Conservation (phyloP, 2,888 invertebrate genomes). For the Andrena trimmerana region DNA sequence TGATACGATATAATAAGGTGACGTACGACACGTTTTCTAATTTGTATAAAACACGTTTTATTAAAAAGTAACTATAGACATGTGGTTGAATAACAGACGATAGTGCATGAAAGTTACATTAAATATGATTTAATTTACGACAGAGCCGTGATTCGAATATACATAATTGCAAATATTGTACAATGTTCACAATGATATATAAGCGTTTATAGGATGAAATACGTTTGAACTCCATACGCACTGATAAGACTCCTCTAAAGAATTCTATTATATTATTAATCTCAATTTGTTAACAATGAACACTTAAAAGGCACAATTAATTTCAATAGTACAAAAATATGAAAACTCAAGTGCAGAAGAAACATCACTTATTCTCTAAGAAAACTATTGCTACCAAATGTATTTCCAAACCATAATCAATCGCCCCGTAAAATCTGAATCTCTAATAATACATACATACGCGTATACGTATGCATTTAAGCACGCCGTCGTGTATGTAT, state of each 20-base stretch:
- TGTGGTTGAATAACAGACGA: slow-evolving; percentile 45
- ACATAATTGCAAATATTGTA: slow-evolving; percentile 38
- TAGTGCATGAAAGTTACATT: slow-evolving; percentile 50
- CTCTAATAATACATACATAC: slow-evolving; percentile 20
- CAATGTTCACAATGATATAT: slow-evolving; percentile 21
- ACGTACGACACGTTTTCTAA: slow-evolving; percentile 8
- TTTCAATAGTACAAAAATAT: slow-evolving; percentile 80
- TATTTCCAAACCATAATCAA: slow-evolving; percentile 54
- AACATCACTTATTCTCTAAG: slow-evolving; percentile 57
- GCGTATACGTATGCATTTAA: neutral
- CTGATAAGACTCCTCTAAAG: slow-evolving; percentile 53
- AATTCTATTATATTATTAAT: slow-evolving; percentile 58
- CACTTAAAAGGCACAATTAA: slow-evolving; percentile 79
- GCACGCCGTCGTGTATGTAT: too few relatives aligned
- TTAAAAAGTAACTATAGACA: slow-evolving; percentile 40
- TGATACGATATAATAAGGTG: neutral
- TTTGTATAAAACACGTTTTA: slow-evolving; percentile 36
- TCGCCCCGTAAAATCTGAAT: slow-evolving; percentile 45
- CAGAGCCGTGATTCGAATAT: slow-evolving; percentile 29
- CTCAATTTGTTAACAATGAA: slow-evolving; percentile 65
- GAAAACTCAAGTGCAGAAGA: slow-evolving; percentile 72
- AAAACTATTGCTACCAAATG: slow-evolving; percentile 52
- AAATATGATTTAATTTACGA: slow-evolving; percentile 45
- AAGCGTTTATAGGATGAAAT: slow-evolving; percentile 33
- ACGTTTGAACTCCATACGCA: slow-evolving; percentile 43